Base-by-base conservation (phyloP, 64 coral and sea anemone species). In the Montipora sp. region DNA sequence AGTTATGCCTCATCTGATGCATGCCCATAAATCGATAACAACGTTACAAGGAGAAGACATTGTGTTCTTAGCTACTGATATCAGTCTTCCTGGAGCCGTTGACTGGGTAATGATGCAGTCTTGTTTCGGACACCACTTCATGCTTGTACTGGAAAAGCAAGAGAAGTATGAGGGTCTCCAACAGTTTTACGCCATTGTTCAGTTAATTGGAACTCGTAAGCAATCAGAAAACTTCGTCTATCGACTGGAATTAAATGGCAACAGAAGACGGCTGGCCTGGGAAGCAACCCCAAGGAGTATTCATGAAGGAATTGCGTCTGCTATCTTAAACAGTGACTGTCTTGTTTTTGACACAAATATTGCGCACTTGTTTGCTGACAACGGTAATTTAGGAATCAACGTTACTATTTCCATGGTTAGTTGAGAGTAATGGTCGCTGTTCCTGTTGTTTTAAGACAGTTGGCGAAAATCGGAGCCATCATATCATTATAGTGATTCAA, bases 31-130 rank as follows among this genome's bases (percentile, higher is more conserved):
- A 75, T 99, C 98, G 20, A 99, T 99, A 75, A 99, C 98, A 84
- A 99, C 98, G 8, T 86, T 99, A 63, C 98, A 99, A 94, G 98
- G 98, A 68, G 98, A 99, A 91, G 98, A 99, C 88, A 99, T 99
- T 49, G 98, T 99, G n/a, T 99, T 99, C 58, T 75, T 99, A 24
- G 98, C 98, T 61, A 99, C 98, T 47, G 98, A 99, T 89, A 99
- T 99, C 18, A 99, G 96, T 69, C 89, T 99, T 45, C 98, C 98
- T 12, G 98, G 98, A 8, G 98, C 98, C 16, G 98, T 99, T 1
- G 98, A 99, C 74, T 99, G 98, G 98, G 98, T 99, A 5, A 99
- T 99, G 98, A 99, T 99, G 98, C 98, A 99, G 21, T 99, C 98
- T 21, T 99, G 98, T 68, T 99, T 96, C 84, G 98, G 98, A 75